phyloP scores from a whole-genome alignment of 2,797 vertebrate species.

The Anisognathus igniventris region DNA sequence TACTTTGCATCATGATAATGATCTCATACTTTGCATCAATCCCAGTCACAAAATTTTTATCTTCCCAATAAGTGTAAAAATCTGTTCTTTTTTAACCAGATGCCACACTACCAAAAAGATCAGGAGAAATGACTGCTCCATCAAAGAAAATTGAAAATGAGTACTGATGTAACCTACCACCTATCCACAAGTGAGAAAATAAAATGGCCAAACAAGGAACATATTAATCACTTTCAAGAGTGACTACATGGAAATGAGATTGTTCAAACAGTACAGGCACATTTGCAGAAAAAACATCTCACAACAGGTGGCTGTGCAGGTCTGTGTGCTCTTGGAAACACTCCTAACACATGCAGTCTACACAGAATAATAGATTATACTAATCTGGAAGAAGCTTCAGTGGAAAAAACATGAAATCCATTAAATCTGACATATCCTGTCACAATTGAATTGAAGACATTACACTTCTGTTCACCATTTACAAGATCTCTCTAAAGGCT shows the following conservation, averaged over 20 bases:
- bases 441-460: neutral
- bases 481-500: neutral
- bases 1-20: neutral
- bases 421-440: neutral
- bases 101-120: neutral
- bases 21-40: neutral
- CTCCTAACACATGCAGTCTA: neutral
- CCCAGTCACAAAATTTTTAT: neutral
- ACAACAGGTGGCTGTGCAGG: neutral
- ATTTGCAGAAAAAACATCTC: neutral
- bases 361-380: neutral
- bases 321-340: neutral
- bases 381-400: neutral
- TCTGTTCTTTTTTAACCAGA: neutral
- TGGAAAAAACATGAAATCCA: neutral
- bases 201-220: neutral
- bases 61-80: neutral
- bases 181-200: neutral
- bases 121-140: neutral
- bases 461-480: neutral
- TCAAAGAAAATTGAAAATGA: neutral
- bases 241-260: neutral
- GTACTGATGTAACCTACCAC: neutral
- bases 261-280: neutral
- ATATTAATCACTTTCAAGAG: neutral